Percentiles rank a stretch among this genome's conserved stretches.
Evolutionary conservation across 2,113 vertebrate species (phyloP).

Genomic region (Daboia siamensis): DNA sequence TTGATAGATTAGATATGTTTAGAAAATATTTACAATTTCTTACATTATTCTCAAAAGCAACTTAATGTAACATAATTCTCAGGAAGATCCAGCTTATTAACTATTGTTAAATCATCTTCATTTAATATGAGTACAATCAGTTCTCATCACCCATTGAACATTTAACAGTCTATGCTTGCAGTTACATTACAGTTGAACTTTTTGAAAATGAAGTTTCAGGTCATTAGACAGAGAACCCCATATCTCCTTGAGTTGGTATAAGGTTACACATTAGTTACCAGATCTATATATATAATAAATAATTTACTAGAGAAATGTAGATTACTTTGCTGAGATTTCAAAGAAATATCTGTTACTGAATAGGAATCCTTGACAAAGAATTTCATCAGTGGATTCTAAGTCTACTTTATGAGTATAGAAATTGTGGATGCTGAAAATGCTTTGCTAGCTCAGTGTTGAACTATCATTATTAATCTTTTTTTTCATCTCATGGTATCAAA

Average conservation of each 20-base stretch:
- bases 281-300: too few relatives aligned
- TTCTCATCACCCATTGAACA: too few relatives aligned
- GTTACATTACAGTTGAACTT: too few relatives aligned
- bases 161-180: background rate
- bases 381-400: background rate
- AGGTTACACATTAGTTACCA: too few relatives aligned
- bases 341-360: background rate
- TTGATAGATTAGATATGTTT: background rate
- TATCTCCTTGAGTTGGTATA: too few relatives aligned
- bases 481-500: background rate
- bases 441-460: background rate
- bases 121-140: background rate
- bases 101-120: background rate
- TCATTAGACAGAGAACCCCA: too few relatives aligned
- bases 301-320: too few relatives aligned
- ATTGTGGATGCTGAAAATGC: background rate
- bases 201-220: too few relatives aligned
- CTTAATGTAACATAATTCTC: too few relatives aligned
- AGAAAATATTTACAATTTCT: background rate
- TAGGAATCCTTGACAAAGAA: background rate
- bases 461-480: background rate
- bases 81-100: too few relatives aligned
- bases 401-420: background rate
- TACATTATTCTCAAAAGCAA: too few relatives aligned
- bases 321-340: background rate